Evolutionary conservation across 1,140 invertebrate species (phyloP).

Genomic region (Drosophila watanabei): DNA sequence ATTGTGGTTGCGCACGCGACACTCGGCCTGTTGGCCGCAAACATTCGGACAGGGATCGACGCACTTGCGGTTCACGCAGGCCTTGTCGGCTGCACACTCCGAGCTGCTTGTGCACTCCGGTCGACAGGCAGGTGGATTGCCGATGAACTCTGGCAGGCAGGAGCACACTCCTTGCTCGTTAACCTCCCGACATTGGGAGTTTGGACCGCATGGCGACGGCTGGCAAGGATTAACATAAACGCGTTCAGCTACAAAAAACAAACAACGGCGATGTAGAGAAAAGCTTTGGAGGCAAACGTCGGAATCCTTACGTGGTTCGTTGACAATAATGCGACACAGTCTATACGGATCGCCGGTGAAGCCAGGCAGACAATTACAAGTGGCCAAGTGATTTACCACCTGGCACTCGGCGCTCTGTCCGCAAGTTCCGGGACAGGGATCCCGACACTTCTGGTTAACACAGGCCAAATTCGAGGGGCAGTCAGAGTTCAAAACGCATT

Average conservation of each 20-base stretch:
- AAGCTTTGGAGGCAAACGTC: background rate
- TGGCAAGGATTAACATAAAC: constrained; percentile 88
- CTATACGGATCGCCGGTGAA: constrained; percentile 92
- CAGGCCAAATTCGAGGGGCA: constrained; percentile 90
- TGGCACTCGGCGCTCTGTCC: constrained; percentile 90
- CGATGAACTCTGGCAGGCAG: constrained; percentile 90
- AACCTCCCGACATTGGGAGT: constrained; percentile 88
- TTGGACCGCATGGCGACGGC: constrained; percentile 91
- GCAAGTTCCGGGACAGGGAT: constrained; percentile 92
- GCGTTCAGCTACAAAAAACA: constrained; percentile 59
- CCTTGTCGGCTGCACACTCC: constrained; percentile 90
- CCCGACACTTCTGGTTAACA: constrained; percentile 91
- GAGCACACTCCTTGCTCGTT: constrained; percentile 90
- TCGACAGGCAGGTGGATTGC: constrained; percentile 91
- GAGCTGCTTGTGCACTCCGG: constrained; percentile 92
- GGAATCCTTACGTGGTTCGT: constrained; percentile 87
- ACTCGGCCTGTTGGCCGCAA: constrained; percentile 92
- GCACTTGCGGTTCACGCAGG: constrained; percentile 94
- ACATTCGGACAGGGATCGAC: constrained; percentile 91
- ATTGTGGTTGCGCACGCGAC: constrained; percentile 91
- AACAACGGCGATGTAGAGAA: constrained; percentile 13
- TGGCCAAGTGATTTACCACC: constrained; percentile 90
- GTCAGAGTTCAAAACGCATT: constrained; percentile 92
- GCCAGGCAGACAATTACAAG: constrained; percentile 89
- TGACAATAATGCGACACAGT: constrained; percentile 80